These are phyloP conservation scores for Sarcophaga variegata DNA, from an alignment of 2,888 invertebrate species.

Conservation along the genomic window DNA sequence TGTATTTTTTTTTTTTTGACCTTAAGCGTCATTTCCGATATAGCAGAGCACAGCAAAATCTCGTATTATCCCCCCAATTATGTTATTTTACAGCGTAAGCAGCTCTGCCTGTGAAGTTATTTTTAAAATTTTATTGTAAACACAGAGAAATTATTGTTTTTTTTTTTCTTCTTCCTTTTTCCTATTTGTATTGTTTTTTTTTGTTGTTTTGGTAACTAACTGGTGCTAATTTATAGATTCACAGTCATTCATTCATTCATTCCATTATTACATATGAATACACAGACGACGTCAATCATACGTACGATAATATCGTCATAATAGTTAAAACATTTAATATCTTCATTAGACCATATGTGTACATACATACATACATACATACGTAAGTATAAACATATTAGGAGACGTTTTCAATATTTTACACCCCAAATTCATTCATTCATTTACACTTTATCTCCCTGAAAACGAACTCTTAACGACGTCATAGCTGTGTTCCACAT, in stretches of 20 bases:
- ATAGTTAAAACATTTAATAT: no score
- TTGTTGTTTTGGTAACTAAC: neutral
- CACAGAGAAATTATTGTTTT: constrained; percentile 18
- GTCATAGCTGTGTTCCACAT: neutral
- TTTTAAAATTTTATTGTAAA: constrained; percentile 12
- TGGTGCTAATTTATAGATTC: constrained; percentile 25
- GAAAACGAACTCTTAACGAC: neutral
- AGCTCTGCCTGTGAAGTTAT: neutral
- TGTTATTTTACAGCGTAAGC: no score
- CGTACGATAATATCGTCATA: constrained; percentile 14
- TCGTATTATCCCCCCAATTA: no score
- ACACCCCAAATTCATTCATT: neutral
- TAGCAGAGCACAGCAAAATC: no score
- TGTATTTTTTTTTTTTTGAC: no score
- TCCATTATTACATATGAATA: neutral
- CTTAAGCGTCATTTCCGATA: no score
- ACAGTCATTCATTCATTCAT: neutral
- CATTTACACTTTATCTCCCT: no score
- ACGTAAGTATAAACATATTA: no score
- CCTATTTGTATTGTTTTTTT: neutral
- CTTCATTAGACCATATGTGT: no score
- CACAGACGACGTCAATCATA: neutral
- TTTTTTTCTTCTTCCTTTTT: neutral
- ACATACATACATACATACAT: no score
- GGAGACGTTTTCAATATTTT: no score